Evolutionary conservation across 2,113 vertebrate genomes (phyloP).

Genomic region (Calyptommatus sinebrachiatus): DNA sequence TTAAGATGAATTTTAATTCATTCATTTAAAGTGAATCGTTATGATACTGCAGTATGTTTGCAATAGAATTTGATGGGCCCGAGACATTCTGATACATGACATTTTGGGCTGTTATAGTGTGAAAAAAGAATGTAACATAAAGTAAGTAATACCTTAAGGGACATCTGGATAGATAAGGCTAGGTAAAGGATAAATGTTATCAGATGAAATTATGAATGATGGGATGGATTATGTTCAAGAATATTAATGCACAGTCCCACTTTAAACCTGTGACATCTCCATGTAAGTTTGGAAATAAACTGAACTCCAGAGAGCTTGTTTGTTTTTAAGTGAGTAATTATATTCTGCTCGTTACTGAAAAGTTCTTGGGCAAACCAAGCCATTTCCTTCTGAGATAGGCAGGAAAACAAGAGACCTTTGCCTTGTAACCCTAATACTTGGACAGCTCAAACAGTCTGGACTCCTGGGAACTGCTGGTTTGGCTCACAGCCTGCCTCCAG

Average conservation of each 20-base stretch:
- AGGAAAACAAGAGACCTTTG: too few relatives aligned
- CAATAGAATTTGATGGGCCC: not conserved
- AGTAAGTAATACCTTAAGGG: constrained; percentile 11
- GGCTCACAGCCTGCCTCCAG: too few relatives aligned
- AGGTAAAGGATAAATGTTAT: too few relatives aligned
- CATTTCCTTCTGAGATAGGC: too few relatives aligned
- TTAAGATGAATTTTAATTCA: not conserved
- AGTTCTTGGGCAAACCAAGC: too few relatives aligned
- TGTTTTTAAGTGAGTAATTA: too few relatives aligned
- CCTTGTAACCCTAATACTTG: too few relatives aligned
- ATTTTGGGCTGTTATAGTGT: not conserved
- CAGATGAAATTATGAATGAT: constrained; percentile 12
- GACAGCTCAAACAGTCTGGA: too few relatives aligned
- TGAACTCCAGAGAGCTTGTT: too few relatives aligned
- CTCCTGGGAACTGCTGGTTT: too few relatives aligned
- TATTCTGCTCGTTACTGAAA: too few relatives aligned
- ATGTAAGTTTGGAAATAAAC: not conserved
- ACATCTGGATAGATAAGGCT: not conserved
- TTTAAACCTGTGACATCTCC: not conserved
- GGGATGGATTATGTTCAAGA: not conserved
- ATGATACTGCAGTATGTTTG: not conserved
- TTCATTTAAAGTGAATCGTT: not conserved
- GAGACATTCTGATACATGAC: not conserved
- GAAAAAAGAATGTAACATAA: not conserved
- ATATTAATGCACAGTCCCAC: not conserved